phyloP scores from a whole-genome alignment of 2,113 vertebrate species.

The Salvelinus alpinus region DNA sequence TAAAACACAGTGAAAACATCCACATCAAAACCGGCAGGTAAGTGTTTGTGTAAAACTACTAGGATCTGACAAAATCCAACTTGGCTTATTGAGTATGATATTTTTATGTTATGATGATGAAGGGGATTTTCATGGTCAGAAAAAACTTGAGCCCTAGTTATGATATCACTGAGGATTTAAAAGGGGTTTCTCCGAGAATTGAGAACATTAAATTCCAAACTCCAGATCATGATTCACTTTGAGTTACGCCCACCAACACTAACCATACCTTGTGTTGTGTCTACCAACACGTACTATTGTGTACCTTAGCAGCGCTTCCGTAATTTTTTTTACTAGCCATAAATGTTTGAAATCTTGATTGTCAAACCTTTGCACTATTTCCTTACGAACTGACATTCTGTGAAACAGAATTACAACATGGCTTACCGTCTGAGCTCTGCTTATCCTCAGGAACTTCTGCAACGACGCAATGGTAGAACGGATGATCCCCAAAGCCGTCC shows the following conservation, averaged over 20 bases:
- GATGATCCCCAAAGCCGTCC: slow-evolving; percentile 76
- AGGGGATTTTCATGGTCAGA: background rate
- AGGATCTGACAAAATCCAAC: background rate
- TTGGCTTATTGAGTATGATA: background rate
- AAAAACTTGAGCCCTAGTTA: background rate
- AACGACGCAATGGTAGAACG: slow-evolving; percentile 75
- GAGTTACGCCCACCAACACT: too few relatives aligned
- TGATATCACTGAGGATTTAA: background rate
- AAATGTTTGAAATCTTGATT: too few relatives aligned
- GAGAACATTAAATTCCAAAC: background rate
- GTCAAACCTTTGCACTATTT: too few relatives aligned
- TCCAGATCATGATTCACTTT: background rate
- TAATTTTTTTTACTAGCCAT: too few relatives aligned
- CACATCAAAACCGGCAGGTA: background rate
- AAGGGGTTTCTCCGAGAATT: background rate
- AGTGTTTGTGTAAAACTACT: background rate
- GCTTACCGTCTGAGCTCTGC: slow-evolving; percentile 60
- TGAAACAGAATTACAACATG: slow-evolving; percentile 82
- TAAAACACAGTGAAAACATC: slow-evolving; percentile 18
- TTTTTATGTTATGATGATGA: background rate
- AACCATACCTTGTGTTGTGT: too few relatives aligned
- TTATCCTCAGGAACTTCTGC: slow-evolving; percentile 65
- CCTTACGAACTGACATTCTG: slow-evolving; percentile 51
- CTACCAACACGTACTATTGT: too few relatives aligned
- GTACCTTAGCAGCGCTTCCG: too few relatives aligned